A percentile compares a stretch with the other conserved stretches of the same genome.
phyloP scores from a whole-genome alignment of 2,113 vertebrate genomes.

The Embiotoca jacksoni region DNA sequence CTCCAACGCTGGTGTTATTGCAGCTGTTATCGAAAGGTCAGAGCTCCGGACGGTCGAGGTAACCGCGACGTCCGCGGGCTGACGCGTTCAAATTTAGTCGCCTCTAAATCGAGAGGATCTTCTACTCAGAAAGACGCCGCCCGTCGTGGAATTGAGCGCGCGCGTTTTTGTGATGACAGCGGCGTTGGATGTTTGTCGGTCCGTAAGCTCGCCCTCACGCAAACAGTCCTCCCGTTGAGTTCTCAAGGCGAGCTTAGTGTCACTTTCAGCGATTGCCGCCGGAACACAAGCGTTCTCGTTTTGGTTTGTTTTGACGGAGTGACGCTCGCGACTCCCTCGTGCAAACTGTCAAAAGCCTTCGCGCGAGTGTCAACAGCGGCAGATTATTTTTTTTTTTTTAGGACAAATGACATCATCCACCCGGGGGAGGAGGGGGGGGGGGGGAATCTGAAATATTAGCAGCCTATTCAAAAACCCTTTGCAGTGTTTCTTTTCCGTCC shows the following conservation, averaged over 20 bases:
- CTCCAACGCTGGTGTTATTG: slow-evolving; percentile 25
- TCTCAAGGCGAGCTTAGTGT: background rate
- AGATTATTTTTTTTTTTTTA: slow-evolving; percentile 23
- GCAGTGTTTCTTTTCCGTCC: slow-evolving; percentile 35
- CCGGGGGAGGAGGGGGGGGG: too few species aligned
- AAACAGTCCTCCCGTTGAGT: background rate
- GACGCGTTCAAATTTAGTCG: slow-evolving; percentile 25
- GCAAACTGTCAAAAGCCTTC: slow-evolving; percentile 39
- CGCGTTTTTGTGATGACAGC: background rate
- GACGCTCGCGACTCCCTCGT: slow-evolving; percentile 33
- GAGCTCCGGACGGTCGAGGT: slow-evolving; percentile 28
- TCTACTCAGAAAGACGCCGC: slow-evolving; percentile 42
- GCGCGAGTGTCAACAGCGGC: slow-evolving; percentile 18
- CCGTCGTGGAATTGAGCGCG: slow-evolving; percentile 16
- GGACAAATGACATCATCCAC: slow-evolving; percentile 43
- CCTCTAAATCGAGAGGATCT: slow-evolving; percentile 34
- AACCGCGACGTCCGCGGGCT: slow-evolving; percentile 35
- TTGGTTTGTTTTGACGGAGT: slow-evolving; percentile 9
- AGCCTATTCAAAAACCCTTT: slow-evolving; percentile 42
- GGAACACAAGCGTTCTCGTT: background rate
- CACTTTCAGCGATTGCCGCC: background rate
- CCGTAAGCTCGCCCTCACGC: background rate
- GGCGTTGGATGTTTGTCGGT: background rate
- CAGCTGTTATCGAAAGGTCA: slow-evolving; percentile 54
- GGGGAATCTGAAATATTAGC: slow-evolving; percentile 48